Conservation (phyloP, 2,888 invertebrate genomes). For the Drosophila kambysellisi region DNA sequence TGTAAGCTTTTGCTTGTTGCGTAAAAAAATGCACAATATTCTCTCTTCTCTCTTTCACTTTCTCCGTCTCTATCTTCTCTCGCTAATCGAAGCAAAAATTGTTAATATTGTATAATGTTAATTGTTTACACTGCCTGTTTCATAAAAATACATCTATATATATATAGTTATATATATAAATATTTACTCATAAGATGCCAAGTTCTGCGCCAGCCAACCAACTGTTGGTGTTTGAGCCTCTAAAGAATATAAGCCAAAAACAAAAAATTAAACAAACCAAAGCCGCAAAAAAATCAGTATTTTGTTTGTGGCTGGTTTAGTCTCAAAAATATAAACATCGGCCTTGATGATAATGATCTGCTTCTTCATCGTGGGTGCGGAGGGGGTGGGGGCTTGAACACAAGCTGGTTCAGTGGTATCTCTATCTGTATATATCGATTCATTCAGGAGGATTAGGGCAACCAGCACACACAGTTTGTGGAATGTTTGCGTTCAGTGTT, state of each 20-base stretch:
- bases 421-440: constrained; percentile 18
- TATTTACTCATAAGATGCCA: constrained; percentile 78
- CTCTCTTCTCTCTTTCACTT: constrained; percentile 8
- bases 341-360: constrained; percentile 7
- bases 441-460: constrained; percentile 12
- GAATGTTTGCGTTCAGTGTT: constrained; percentile 54
- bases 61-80: constrained; percentile 37
- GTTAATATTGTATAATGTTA: constrained; percentile 63
- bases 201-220: constrained; percentile 68
- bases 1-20: constrained; percentile 76
- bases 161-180: constrained; percentile 47
- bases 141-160: constrained; percentile 77
- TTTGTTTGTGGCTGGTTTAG: constrained; percentile 19
- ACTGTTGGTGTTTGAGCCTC: constrained; percentile 44
- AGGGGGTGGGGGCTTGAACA: constrained; percentile 53
- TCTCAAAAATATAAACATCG: constrained; percentile 30
- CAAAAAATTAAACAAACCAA: constrained; percentile 47
- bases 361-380: not conserved
- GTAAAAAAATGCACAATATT: constrained; percentile 79
- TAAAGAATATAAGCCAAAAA: constrained; percentile 14
- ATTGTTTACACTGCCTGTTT: constrained; percentile 59
- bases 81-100: constrained; percentile 79
- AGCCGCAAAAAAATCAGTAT: constrained; percentile 38
- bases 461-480: constrained; percentile 41
- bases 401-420: constrained; percentile 68